phyloP scores from a whole-genome alignment of 2,797 vertebrate genomes.

The Pseudomugil gertrudae region DNA sequence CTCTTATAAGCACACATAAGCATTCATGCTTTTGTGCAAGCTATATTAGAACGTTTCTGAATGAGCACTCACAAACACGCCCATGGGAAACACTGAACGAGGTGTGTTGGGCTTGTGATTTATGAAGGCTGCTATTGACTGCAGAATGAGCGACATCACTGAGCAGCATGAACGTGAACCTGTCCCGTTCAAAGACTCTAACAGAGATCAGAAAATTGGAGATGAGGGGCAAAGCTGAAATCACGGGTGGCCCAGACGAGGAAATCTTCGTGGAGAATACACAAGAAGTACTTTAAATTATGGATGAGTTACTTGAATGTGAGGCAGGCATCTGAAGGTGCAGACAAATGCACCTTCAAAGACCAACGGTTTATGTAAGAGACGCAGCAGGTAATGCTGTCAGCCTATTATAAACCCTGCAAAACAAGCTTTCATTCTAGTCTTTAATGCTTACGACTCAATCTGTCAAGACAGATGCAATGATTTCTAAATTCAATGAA shows the following conservation, averaged over 20 bases:
- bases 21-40: conserved; percentile 19
- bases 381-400: conserved; percentile 10
- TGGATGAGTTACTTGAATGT: conserved; percentile 36
- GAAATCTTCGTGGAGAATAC: conserved; percentile 64
- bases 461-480: no score
- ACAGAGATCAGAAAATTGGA: conserved; percentile 33
- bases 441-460: no score
- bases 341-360: neutral
- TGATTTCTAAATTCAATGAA: no score
- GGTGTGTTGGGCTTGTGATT: conserved; percentile 54
- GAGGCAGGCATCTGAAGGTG: conserved; percentile 7
- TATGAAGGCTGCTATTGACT: conserved; percentile 46
- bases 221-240: conserved; percentile 44
- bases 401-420: neutral
- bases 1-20: conserved; percentile 10
- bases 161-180: conserved; percentile 7
- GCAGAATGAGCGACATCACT: conserved; percentile 26
- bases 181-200: conserved; percentile 15
- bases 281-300: conserved; percentile 66
- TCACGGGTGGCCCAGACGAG: conserved; percentile 44
- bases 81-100: conserved; percentile 35
- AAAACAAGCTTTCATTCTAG: neutral
- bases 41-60: neutral
- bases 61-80: conserved; percentile 7
- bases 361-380: conserved; percentile 5